A percentile compares a stretch with the other conserved stretches of the same genome.
phyloP scores from a whole-genome alignment of 1,140 invertebrate genomes.

The Drosophila cardini region DNA sequence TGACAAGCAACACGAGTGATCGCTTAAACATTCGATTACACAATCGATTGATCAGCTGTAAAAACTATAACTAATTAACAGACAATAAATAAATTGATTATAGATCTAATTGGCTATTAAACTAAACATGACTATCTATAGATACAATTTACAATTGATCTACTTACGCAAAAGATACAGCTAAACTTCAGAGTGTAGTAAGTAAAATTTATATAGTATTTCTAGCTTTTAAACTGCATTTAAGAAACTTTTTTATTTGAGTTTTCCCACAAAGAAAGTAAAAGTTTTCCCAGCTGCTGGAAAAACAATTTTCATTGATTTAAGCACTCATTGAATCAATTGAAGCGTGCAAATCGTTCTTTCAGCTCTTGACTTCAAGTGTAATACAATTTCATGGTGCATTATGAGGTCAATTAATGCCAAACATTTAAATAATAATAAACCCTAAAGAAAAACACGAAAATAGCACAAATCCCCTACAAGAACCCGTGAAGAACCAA shows the following conservation, averaged over 20 bases:
- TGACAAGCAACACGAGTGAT: slow-evolving; percentile 23
- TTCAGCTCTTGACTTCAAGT: slow-evolving; percentile 26
- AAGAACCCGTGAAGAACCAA: slow-evolving; percentile 19
- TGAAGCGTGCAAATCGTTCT: slow-evolving; percentile 35
- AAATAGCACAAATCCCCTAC: slow-evolving; percentile 43
- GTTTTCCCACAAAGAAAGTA: not conserved
- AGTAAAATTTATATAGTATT: not conserved
- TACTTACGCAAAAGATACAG: too few relatives aligned
- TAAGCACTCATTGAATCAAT: slow-evolving; percentile 20
- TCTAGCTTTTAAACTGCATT: too few relatives aligned
- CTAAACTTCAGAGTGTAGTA: not conserved
- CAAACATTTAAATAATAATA: slow-evolving; percentile 67
- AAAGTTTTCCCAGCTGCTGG: not conserved
- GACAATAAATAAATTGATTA: too few relatives aligned
- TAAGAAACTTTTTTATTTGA: not conserved
- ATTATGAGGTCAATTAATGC: slow-evolving; percentile 72
- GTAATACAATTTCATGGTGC: slow-evolving; percentile 61
- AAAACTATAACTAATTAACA: slow-evolving; percentile 6
- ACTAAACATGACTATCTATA: too few relatives aligned
- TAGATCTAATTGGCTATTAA: not conserved
- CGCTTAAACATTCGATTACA: too few relatives aligned
- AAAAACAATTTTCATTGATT: slow-evolving; percentile 19
- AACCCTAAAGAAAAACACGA: slow-evolving; percentile 46
- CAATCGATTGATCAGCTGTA: not conserved
- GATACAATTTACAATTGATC: too few relatives aligned